Percentiles rank a stretch among this genome's conserved stretches.
phyloP scores from a whole-genome alignment of 2,113 vertebrate species.

The Macrotis lagotis region DNA sequence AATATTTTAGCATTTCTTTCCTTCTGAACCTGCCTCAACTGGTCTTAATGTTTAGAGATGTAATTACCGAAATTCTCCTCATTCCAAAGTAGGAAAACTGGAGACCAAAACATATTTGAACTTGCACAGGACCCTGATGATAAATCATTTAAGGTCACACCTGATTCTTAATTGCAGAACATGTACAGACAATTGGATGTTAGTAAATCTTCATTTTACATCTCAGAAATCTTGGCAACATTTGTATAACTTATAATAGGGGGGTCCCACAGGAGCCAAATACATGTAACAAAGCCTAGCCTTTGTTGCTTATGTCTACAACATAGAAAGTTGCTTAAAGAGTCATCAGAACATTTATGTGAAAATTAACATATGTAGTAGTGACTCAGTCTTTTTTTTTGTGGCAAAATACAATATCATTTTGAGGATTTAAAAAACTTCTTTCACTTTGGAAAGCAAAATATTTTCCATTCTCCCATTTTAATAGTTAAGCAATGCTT shows the following conservation, averaged over 20 bases:
- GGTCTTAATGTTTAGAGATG: constrained; percentile 53
- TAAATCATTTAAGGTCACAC: constrained; percentile 68
- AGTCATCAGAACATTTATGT: background rate
- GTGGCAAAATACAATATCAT: background rate
- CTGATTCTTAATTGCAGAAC: constrained; percentile 70
- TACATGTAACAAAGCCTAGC: constrained; percentile 11
- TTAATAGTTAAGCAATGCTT: constrained; percentile 62
- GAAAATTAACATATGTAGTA: background rate
- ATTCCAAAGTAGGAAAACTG: constrained; percentile 73
- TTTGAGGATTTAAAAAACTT: constrained; percentile 50
- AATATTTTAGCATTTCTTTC: constrained; percentile 12
- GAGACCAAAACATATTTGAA: constrained; percentile 72
- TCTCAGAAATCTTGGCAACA: constrained; percentile 22
- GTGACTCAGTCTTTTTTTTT: background rate
- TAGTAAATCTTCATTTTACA: constrained; percentile 1
- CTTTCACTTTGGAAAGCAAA: constrained; percentile 69
- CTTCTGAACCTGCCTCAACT: constrained; percentile 74
- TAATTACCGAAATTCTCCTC: constrained; percentile 74
- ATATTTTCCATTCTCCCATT: constrained; percentile 73
- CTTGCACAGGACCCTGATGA: constrained; percentile 73
- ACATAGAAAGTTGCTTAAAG: background rate
- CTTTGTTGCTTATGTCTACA: constrained; percentile 10
- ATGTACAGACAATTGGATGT: constrained; percentile 67
- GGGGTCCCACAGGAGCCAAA: background rate
- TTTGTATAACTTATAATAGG: background rate